Percentiles rank a stretch among this genome's conserved stretches.
phyloP scores from a whole-genome alignment of 2,888 invertebrate genomes.

The Resseliella maxima region DNA sequence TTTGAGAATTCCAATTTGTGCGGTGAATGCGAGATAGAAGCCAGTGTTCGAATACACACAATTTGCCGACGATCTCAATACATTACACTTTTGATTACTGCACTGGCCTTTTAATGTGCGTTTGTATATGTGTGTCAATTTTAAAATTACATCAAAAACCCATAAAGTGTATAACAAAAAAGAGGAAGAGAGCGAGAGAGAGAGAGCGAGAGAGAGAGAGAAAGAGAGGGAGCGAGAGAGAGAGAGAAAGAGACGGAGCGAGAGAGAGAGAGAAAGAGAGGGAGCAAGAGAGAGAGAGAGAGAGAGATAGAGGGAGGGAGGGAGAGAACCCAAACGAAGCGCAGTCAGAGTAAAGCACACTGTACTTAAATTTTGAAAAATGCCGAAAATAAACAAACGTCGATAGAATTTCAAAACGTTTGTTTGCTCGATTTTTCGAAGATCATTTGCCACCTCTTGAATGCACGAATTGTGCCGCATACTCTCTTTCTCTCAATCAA shows the following conservation, averaged over 20 bases:
- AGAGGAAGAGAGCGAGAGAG: background rate
- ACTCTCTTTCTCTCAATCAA: background rate
- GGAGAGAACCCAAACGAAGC: too few species aligned
- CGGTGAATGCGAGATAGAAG: background rate
- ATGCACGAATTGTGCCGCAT: too few species aligned
- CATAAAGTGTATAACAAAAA: background rate
- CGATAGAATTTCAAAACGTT: conserved; percentile 10
- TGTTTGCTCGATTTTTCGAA: conserved; percentile 20
- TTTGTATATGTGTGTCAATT: conserved; percentile 46
- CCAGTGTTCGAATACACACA: background rate
- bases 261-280: background rate
- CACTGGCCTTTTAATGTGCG: conserved; percentile 1
- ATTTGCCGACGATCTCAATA: background rate
- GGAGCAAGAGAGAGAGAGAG: background rate
- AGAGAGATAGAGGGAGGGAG: background rate
- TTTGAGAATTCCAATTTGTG: conserved; percentile 41
- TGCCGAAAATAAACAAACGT: conserved; percentile 48
- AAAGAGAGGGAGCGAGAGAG: background rate
- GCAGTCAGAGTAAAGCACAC: too few species aligned
- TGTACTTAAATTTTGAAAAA: conserved; percentile 33
- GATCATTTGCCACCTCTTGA: conserved; percentile 22
- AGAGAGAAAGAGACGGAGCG: background rate
- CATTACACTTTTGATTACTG: background rate
- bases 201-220: background rate
- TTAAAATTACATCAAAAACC: conserved; percentile 53